Evolutionary conservation across 2,113 vertebrate genomes (phyloP).

Genomic region (Chloropsis hardwickii): DNA sequence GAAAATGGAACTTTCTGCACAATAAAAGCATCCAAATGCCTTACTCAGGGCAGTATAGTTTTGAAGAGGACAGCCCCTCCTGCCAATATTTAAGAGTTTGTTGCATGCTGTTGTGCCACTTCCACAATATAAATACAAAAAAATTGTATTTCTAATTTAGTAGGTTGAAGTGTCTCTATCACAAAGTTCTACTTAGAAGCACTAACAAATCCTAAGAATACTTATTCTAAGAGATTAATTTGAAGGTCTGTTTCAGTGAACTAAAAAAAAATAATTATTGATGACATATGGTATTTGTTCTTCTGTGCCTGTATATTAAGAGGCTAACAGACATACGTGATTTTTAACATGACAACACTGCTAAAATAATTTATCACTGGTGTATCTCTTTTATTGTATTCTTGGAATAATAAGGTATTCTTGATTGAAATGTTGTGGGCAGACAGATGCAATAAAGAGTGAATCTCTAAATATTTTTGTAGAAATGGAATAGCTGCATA

Average conservation of each 20-base stretch:
- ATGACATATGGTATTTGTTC: background rate
- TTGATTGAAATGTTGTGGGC: background rate
- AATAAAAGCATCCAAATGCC: background rate
- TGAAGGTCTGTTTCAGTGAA: background rate
- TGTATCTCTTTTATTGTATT: background rate
- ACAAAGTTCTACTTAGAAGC: background rate
- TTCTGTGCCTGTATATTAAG: background rate
- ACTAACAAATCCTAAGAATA: background rate
- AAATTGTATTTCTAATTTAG: background rate
- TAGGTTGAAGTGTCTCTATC: background rate
- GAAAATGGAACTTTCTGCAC: background rate
- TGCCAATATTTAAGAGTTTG: background rate
- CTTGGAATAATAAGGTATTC: background rate
- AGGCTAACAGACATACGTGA: background rate
- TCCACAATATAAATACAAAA: background rate
- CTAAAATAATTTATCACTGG: background rate
- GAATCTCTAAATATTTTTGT: background rate
- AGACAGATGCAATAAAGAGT: background rate
- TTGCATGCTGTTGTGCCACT: background rate
- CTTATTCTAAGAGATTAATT: background rate
- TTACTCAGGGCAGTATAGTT: background rate
- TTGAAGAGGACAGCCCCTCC: accelerated
- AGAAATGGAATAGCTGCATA: background rate
- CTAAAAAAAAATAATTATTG: background rate
- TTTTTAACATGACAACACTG: background rate